Percentiles rank a stretch among this genome's conserved stretches.
These are phyloP conservation scores for Plagiodera versicolora DNA, from an alignment of 2,888 invertebrate species.

Conservation along the genomic window DNA sequence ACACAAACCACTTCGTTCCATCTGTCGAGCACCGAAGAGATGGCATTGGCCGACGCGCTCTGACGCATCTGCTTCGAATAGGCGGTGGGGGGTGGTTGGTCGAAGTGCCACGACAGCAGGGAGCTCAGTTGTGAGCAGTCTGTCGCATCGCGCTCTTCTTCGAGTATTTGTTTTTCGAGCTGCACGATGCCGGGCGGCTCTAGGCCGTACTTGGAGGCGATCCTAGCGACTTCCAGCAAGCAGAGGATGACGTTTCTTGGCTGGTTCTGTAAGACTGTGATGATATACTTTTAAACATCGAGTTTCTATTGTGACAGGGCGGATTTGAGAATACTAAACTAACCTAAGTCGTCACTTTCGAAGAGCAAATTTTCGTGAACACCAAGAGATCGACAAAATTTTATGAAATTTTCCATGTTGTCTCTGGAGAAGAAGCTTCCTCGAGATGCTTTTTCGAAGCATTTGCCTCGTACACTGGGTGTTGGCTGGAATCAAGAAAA, in stretches of 20 bases:
- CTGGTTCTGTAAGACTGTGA: slow-evolving; percentile 83
- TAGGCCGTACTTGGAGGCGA: slow-evolving; percentile 75
- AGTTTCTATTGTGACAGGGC: too few species aligned
- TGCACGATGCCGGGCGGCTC: slow-evolving; percentile 83
- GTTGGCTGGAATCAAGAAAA: slow-evolving; percentile 60
- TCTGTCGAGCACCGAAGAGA: slow-evolving; percentile 45
- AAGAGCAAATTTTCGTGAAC: slow-evolving; percentile 86
- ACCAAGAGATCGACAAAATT: slow-evolving; percentile 81
- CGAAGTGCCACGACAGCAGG: slow-evolving; percentile 65
- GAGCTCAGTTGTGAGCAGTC: slow-evolving; percentile 67
- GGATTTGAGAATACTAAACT: too few species aligned
- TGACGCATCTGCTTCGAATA: slow-evolving; percentile 54
- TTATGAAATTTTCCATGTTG: slow-evolving; percentile 87
- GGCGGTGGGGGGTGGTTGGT: background rate
- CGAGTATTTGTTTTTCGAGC: slow-evolving; percentile 84
- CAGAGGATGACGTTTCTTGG: slow-evolving; percentile 84
- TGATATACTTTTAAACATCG: too few species aligned
- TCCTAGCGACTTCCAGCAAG: slow-evolving; percentile 80
- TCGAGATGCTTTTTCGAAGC: slow-evolving; percentile 81
- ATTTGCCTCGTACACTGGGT: slow-evolving; percentile 73
- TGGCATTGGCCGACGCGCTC: slow-evolving; percentile 56
- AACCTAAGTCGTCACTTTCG: slow-evolving; percentile 88
- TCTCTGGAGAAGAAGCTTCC: slow-evolving; percentile 87
- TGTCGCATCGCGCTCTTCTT: slow-evolving; percentile 70
- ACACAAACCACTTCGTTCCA: slow-evolving; percentile 43